Base-by-base conservation (phyloP, 1,140 invertebrate genomes). In the Lysiphlebus fabarum region DNA sequence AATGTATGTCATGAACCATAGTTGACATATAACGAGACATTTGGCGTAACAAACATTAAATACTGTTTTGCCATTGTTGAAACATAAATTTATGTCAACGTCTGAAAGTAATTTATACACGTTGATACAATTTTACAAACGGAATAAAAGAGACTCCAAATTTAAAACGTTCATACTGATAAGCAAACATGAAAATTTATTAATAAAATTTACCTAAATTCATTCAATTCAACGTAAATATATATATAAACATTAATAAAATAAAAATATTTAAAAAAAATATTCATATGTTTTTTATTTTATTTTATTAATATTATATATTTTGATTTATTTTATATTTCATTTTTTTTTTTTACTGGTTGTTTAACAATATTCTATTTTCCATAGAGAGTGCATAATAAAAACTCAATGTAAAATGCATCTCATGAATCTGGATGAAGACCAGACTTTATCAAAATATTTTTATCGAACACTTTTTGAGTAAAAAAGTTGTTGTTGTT, bases 31-130 rank as follows among this genome's bases (percentile, higher is more conserved):
- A 58, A 62, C 60, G 55, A 61, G 38, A 58, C 58, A 58, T 63
- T 63, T 63, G 49, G 50, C 45, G 62, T 55, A 63, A 61, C 58
- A 58, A 55, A 61, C 62, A 63, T 63, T 63, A 63, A 63, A 63
- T 63, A 61, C 58, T 58, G 58, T 63, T 63, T 61, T 58, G 58
- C 56, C 55, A 61, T 63, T 34, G 54, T n/a, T 54, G 38, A 14
- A 53, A 49, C 62, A 63, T 63, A 63, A 61, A 63, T 63, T 63
- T 51, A 53, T 43, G 62, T 64, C 56, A 59, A 41, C 53, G 41
- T 17, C 41, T 43, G 17, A 14, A 38, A 64, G 62, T 64, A 61
- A 64, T 64, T 64, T 64, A 64, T 64, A 61, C 54, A 11, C 49
- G 14, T 44, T 43, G 50, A 64, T 58, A 53, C 26, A 58, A 7